Percentiles rank a stretch among this genome's conserved stretches.
These are phyloP conservation scores for Pogona vitticeps DNA, from an alignment of 2,113 vertebrate genomes.

Conservation along the genomic window DNA sequence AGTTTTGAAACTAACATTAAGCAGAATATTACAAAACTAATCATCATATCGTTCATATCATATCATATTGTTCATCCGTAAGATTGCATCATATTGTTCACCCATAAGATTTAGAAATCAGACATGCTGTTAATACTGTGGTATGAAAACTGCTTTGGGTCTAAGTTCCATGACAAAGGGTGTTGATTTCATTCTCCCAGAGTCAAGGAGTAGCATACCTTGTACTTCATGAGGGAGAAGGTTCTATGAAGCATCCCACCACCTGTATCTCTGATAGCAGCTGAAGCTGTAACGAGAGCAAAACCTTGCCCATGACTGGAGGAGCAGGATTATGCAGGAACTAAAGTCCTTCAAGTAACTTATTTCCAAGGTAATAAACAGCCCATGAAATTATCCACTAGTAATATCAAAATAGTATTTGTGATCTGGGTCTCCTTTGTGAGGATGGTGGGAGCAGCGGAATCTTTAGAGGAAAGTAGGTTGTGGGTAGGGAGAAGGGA, in stretches of 20 bases:
- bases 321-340: background rate
- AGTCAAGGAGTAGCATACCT: background rate
- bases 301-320: too few relatives aligned
- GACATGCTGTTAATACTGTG: background rate
- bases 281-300: too few relatives aligned
- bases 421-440: background rate
- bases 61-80: too few relatives aligned
- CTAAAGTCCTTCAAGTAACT: background rate
- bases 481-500: background rate
- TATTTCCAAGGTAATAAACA: background rate
- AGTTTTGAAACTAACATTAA: background rate
- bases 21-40: background rate
- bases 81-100: background rate
- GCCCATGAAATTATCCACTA: background rate
- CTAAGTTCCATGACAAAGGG: background rate
- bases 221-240: background rate
- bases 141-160: background rate
- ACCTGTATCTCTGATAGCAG: background rate
- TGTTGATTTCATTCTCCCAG: background rate
- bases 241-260: background rate
- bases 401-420: background rate
- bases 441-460: too few relatives aligned
- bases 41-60: too few relatives aligned
- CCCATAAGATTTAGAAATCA: background rate
- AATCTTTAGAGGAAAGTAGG: too few relatives aligned